Evolutionary conservation across 1,140 invertebrate species (phyloP).

Genomic region (Aporrectodea caliginosa): DNA sequence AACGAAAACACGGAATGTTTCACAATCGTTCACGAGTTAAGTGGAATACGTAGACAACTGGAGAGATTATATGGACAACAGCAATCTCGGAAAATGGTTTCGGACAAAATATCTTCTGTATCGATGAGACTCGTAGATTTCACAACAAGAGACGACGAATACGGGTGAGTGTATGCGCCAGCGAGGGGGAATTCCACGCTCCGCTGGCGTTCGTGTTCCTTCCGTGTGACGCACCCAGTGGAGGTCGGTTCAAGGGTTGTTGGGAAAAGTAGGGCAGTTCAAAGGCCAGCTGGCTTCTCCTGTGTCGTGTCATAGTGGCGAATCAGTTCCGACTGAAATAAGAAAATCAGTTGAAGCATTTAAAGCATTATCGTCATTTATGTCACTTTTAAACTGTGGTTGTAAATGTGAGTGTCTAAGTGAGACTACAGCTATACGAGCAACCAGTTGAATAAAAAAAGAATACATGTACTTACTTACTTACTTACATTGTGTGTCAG

Average conservation of each 20-base stretch:
- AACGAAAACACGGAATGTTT: too few relatives aligned
- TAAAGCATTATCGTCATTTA: background rate
- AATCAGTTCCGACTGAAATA: constrained; percentile 49
- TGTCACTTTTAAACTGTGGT: too few relatives aligned
- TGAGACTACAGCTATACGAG: too few relatives aligned
- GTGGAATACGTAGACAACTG: too few relatives aligned
- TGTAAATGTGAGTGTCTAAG: too few relatives aligned
- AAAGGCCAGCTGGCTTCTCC: constrained; percentile 51
- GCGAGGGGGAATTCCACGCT: background rate
- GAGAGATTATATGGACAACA: too few relatives aligned
- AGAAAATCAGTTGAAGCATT: background rate
- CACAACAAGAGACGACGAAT: background rate
- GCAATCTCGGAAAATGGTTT: too few relatives aligned
- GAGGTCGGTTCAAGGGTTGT: background rate
- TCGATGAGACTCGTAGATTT: background rate
- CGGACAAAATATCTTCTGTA: too few relatives aligned
- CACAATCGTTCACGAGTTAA: too few relatives aligned
- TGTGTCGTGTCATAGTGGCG: constrained; percentile 50
- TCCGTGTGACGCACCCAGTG: background rate
- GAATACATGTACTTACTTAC: background rate
- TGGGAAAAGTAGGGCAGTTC: too few relatives aligned
- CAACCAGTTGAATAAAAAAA: too few relatives aligned
- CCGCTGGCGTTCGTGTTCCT: background rate
- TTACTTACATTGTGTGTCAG: background rate
- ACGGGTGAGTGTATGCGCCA: background rate